Conservation (phyloP, 2,888 invertebrate species). For the Oscheius sp. region DNA sequence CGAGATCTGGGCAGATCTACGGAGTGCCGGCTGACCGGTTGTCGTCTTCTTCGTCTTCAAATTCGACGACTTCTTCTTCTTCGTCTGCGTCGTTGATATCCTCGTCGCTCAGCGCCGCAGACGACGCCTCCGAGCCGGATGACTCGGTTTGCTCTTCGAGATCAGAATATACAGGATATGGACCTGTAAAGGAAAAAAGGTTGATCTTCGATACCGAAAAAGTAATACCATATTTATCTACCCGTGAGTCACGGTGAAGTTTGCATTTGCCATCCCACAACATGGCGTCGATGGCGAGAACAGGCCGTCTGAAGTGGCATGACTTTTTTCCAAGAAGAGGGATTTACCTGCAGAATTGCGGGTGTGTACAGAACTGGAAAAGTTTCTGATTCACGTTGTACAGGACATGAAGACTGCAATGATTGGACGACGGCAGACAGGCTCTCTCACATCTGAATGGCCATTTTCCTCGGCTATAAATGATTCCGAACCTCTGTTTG, state of each 20-base stretch:
- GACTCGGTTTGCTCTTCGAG: background rate
- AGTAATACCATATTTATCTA: slow-evolving; percentile 33
- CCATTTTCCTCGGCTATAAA: background rate
- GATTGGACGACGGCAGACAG: slow-evolving; percentile 57
- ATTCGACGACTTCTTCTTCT: slow-evolving; percentile 8
- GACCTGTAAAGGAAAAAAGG: background rate
- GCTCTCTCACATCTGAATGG: slow-evolving; percentile 43
- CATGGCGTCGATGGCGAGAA: slow-evolving; percentile 38
- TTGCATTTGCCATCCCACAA: slow-evolving; percentile 57
- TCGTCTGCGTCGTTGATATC: slow-evolving; percentile 1
- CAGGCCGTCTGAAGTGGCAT: slow-evolving; percentile 41
- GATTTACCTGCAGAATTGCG: slow-evolving; percentile 41
- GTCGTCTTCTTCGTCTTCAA: slow-evolving; percentile 5
- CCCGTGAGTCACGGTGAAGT: slow-evolving; percentile 39
- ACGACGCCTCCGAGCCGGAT: background rate
- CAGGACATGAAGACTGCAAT: slow-evolving; percentile 60
- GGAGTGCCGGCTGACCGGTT: background rate
- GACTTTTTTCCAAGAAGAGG: background rate
- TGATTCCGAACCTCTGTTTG: slow-evolving; percentile 24
- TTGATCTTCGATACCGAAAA: no score
- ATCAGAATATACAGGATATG: background rate
- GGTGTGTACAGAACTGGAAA: slow-evolving; percentile 54
- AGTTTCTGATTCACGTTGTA: slow-evolving; percentile 59
- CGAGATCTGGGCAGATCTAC: background rate
- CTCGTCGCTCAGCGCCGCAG: background rate